A percentile compares a stretch with the other conserved stretches of the same genome.
Evolutionary conservation across 2,888 invertebrate genomes (phyloP).

Genomic region (Melangyna quadrimaculata): DNA sequence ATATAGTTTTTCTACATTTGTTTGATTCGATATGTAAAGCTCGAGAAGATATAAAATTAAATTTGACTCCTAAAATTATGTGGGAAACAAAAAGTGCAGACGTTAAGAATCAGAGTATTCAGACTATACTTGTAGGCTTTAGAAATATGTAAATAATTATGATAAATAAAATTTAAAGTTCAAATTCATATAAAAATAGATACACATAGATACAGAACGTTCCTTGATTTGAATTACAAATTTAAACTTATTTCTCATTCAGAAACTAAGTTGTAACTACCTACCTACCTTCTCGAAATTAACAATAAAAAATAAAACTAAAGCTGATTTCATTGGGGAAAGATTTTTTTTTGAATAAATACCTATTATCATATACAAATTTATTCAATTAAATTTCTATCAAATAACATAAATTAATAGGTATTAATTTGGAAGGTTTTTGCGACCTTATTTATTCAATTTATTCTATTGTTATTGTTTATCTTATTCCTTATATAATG

Average conservation of each 20-base stretch:
- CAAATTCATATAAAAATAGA: neutral
- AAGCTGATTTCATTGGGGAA: neutral
- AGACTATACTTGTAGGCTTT: conserved; percentile 52
- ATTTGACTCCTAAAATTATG: conserved; percentile 58
- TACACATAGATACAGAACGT: neutral
- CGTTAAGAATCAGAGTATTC: neutral
- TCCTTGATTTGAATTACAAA: neutral
- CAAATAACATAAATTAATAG: no score
- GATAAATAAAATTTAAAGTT: no score
- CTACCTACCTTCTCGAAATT: no score
- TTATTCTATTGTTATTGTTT: no score
- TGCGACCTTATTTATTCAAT: no score
- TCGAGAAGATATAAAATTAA: neutral
- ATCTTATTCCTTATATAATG: no score
- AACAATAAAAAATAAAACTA: neutral
- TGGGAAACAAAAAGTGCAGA: conserved; percentile 2
- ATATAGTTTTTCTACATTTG: neutral
- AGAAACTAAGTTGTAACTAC: no score
- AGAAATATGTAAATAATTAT: neutral
- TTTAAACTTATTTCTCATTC: neutral
- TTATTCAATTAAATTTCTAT: no score
- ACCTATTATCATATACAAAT: no score
- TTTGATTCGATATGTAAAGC: neutral
- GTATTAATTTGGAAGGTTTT: no score
- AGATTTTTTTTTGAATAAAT: no score